These are phyloP conservation scores for Drosophila percnosoma DNA, from an alignment of 2,888 invertebrate species.

Conservation along the genomic window DNA sequence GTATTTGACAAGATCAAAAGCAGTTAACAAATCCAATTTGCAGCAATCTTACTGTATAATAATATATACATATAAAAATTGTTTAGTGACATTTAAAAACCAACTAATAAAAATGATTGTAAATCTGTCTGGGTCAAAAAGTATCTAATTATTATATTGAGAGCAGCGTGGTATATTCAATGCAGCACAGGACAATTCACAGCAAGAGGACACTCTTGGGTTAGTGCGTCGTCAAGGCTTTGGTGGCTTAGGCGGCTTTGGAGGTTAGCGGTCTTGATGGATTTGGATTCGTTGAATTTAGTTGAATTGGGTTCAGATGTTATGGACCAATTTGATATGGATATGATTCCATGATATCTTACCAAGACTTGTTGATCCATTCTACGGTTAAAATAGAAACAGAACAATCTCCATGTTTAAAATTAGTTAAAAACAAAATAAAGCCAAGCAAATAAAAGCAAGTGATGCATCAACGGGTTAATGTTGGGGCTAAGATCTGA, in stretches of 20 bases:
- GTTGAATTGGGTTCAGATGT: not conserved
- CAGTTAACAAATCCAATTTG: slow-evolving; percentile 34
- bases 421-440: slow-evolving; percentile 30
- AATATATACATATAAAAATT: slow-evolving; percentile 5
- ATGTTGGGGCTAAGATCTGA: slow-evolving; percentile 21
- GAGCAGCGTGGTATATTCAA: slow-evolving; percentile 8
- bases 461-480: slow-evolving; percentile 44
- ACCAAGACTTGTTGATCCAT: not conserved
- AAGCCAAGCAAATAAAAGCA: slow-evolving; percentile 45
- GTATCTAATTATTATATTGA: not conserved
- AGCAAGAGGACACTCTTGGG: slow-evolving; percentile 9
- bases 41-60: slow-evolving; percentile 43
- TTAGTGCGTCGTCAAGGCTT: slow-evolving; percentile 38
- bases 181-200: slow-evolving; percentile 6
- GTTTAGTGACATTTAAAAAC: slow-evolving; percentile 1
- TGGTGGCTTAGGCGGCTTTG: slow-evolving; percentile 9
- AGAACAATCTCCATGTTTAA: slow-evolving; percentile 9
- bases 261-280: not conserved
- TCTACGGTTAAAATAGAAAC: slow-evolving; percentile 1
- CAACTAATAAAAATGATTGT: slow-evolving; percentile 43
- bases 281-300: not conserved
- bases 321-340: not conserved
- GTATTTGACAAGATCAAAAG: slow-evolving; percentile 38
- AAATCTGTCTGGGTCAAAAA: not conserved
- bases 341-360: slow-evolving; percentile 12